Base-by-base conservation (phyloP, 2,888 invertebrate species). In the Drosophila setosimentum region DNA sequence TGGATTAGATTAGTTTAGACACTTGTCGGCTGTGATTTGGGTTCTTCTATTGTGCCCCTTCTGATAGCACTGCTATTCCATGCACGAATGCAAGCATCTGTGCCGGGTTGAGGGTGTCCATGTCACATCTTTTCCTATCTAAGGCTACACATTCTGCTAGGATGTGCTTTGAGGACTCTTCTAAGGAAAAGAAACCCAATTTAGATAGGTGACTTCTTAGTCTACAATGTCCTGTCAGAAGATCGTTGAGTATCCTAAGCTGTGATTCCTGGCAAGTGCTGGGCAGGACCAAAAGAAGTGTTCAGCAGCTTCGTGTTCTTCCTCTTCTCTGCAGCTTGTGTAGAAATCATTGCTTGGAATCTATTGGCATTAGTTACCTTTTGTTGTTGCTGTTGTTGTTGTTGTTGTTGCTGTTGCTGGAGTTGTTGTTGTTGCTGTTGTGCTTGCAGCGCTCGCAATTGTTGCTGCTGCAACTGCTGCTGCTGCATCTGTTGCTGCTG, bases 401-500 rank as follows among this genome's bases (percentile, higher is more conserved):
- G 51, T 32, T 66, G 78, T 45, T 64, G 62, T 18, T 48, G 86
- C 8, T 89, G 91, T 37, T 50, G 53, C 8, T 57, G 57, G 30
- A 42, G 11, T 33, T 62, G 65, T 21, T 75, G 78, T n/a, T 68
- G 64, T 49, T 81, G 74, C 60, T 91, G 80, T 61, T 80, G 74
- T 60, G 80, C 59, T 62, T 80, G 61, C n/a, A 87, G 63, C 18
- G 73, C 87, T 7, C 82, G 82, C 82, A 78, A 50, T 3, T 82
- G 73, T 65, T 89, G 79, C 69, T 76, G 60, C 48, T 90, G 60
- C 74, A 86, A 75, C 55, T 77, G 76, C 51, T 91, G 61, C 57
- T 79, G 66, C 8, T 82, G 87, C 55, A 76, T 75, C 51, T 91
- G 61, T 54, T 79, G 66, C 8, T 82, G 87, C 13, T 82, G 88